Conservation (phyloP, 2,888 invertebrate species). For the Tenthredo scrophulariae region DNA sequence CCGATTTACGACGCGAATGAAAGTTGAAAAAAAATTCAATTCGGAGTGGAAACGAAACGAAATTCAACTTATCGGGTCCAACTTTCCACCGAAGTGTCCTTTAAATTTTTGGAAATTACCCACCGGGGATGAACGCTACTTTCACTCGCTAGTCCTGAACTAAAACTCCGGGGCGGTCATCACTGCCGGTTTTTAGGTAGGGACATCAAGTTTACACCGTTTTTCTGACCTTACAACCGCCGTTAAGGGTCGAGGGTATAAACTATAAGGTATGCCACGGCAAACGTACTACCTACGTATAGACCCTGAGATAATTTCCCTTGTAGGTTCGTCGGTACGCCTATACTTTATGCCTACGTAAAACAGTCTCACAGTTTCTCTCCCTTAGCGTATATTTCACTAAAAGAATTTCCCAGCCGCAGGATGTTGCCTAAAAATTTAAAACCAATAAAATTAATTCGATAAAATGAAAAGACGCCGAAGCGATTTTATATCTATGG, state of each 20-base stretch:
- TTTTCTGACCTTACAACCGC: neutral
- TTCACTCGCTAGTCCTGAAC: neutral
- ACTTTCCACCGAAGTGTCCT: neutral
- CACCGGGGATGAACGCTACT: neutral
- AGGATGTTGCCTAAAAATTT: neutral
- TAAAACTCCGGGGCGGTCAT: neutral
- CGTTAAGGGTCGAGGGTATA: neutral
- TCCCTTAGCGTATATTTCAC: neutral
- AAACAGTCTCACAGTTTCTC: neutral
- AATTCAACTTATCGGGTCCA: neutral
- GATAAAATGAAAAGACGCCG: neutral
- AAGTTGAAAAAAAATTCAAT: neutral
- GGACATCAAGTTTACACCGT: constrained; percentile 6
- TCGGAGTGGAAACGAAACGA: neutral
- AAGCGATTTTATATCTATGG: neutral
- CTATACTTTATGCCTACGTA: neutral
- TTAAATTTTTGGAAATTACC: constrained; percentile 9
- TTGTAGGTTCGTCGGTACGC: neutral
- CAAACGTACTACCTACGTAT: neutral
- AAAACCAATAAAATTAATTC: neutral
- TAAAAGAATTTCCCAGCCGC: neutral
- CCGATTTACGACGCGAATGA: constrained; percentile 11
- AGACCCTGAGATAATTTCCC: neutral
- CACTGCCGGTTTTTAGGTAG: constrained; percentile 14
- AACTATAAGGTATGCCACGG: no score